Evolutionary conservation across 1,140 invertebrate genomes (phyloP), one percentile per base, ranked within the genome.

Genomic region (Conopomorpha cramerella): DNA sequence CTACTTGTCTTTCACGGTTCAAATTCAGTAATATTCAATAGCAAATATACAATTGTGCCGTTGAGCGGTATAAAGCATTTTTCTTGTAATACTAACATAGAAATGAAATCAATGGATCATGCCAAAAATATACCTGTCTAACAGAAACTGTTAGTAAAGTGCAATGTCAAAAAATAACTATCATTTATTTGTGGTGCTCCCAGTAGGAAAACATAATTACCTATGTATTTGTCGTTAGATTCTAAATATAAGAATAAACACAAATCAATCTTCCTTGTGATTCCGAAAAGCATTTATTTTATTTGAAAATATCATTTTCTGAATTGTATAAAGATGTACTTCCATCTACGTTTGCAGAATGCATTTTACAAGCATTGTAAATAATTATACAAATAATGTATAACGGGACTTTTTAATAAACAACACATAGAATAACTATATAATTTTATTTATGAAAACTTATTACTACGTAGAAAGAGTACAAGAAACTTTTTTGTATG

Each of bases 371-470:
- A 43, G 34, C 31, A 36, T 35, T 30, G 28, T 39, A 30, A 40
- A 26, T 44, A 51, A 51, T 49, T 65, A 56, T 44, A 36, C 19
- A 23, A 23, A 6, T 23, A 4, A 23, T 4, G 4, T 6, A 6
- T 23, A 6, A 23, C 10, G 19, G 4, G 10, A 23, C 10, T 23
- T 23, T 23, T 6, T 23, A 6, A 23, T 23, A 23, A 23, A 23
- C 19, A 23, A 23, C 19, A 10, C 19, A 23, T 23, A 10, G 19
- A 23, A 4, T 23, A 23, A 23, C 4, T 23, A 6, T 23, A 23
- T 23, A 23, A 23, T 6, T 6, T 4, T 6, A 10, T 23, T 4
- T 23, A 6, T 23, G 4, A 10, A 23, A 6, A 4, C 11, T 30
- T 6, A 30, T 30, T 30, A 7, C 13, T n/a, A n/a, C n/a, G n/a